Evolutionary conservation across 2,888 invertebrate genomes (phyloP), one percentile per base, ranked within the genome.

Genomic region (Eulithis prunata): DNA sequence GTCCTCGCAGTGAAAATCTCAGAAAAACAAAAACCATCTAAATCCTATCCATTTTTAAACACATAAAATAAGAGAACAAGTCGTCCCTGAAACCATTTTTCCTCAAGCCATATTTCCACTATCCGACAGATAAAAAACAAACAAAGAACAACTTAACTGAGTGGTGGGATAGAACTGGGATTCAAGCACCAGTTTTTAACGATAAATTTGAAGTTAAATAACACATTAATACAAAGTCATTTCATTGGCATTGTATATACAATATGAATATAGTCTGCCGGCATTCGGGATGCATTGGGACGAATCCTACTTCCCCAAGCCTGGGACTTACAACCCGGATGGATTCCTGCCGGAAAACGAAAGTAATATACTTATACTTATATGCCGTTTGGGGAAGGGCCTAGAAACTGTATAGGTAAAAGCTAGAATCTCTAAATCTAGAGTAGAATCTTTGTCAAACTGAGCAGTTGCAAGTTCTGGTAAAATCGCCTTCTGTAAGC

Each of bases 331-430:
- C 67, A 86, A 94, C 71, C 95, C 95, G 8, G 86, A 94, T 52
- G 77, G 94, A 62, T 95, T 94, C 69, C 89, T 84, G 14, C 91
- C 94, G 0, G 94, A 94, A 71, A 94, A 94, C 70, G 93, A 92
- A 71, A 75, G 78, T 0, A 86, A 89, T 5, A 78, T 83, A 81
- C 80, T 0, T 81, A 75, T 38, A 78, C 80, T 0, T 94, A 88
- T 59, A 62, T 92, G 65, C 94, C 94, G 0, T 94, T 94, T 63
- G 94, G 94, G 1, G 70, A 88, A 5, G 95, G 95, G 6, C 95
- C 93, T 2, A 88, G 95, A 62, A 93, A 83, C 73, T 95, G 95
- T 72, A 93, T 95, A 62, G 95, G 94, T 86, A 73, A 13, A n/a
- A n/a, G n/a, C n/a, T n/a, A n/a, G n/a, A n/a, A n/a, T n/a, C n/a